Evolutionary conservation across 1,140 invertebrate genomes (phyloP).

Genomic region (Nephila pilipes): DNA sequence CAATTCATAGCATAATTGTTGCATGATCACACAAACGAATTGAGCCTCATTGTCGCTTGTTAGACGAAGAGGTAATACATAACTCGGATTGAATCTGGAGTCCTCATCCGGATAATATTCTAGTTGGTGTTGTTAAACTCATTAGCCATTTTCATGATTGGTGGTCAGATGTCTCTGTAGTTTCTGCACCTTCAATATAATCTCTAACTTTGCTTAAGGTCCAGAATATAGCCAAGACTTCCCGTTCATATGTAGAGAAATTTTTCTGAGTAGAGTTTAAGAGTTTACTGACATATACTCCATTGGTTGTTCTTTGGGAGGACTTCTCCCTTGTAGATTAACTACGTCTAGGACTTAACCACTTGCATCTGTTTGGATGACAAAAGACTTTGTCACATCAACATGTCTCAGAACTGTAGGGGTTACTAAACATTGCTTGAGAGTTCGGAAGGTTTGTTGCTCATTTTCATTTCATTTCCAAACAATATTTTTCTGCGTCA

Average conservation of each 20-base stretch:
- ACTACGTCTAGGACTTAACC: background rate
- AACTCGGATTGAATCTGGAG: background rate
- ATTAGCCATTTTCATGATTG: slow-evolving; percentile 43
- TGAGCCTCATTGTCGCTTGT: too few relatives aligned
- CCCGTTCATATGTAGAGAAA: background rate
- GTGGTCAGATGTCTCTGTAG: slow-evolving; percentile 79
- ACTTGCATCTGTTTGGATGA: background rate
- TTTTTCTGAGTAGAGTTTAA: too few relatives aligned
- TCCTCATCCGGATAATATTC: background rate
- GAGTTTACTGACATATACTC: background rate
- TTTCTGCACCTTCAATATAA: slow-evolving; percentile 78
- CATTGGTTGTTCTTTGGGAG: background rate
- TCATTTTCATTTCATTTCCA: too few relatives aligned
- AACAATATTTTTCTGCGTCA: too few relatives aligned
- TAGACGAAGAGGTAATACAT: too few relatives aligned
- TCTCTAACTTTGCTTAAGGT: slow-evolving; percentile 77
- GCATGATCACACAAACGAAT: too few relatives aligned
- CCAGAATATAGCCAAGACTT: slow-evolving; percentile 77
- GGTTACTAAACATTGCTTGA: too few relatives aligned
- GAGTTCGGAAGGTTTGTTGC: too few relatives aligned
- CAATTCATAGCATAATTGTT: too few relatives aligned
- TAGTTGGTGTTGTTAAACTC: background rate
- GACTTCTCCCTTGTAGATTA: background rate
- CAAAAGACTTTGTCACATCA: background rate
- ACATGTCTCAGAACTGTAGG: too few relatives aligned